A percentile compares a stretch with the other conserved stretches of the same genome.
Conservation (phyloP, 1,140 invertebrate species). For the Halyomorpha halys region DNA sequence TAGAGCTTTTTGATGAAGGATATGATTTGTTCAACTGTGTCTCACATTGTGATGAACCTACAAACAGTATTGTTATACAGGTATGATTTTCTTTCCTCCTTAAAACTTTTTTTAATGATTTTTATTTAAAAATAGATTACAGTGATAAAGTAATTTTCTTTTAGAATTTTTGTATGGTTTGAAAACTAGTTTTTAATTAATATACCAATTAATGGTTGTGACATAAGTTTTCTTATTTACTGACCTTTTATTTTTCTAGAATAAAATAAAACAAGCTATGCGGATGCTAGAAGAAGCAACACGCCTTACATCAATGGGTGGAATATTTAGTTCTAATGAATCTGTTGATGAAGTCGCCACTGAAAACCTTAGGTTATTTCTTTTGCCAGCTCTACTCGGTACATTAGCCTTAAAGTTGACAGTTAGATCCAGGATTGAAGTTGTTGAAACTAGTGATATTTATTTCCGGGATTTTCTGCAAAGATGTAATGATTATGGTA, state of each 20-base stretch:
- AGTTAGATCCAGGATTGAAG: slow-evolving; percentile 48
- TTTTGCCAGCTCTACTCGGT: slow-evolving; percentile 74
- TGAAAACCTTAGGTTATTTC: slow-evolving; percentile 69
- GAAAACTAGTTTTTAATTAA: background rate
- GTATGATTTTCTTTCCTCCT: slow-evolving; percentile 34
- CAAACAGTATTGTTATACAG: slow-evolving; percentile 49
- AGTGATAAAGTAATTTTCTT: background rate
- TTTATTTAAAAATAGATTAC: background rate
- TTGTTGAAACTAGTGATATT: slow-evolving; percentile 61
- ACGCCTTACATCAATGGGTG: slow-evolving; percentile 59
- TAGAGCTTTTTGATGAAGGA: slow-evolving; percentile 49
- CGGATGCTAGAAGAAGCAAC: slow-evolving; percentile 65
- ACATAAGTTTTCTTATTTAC: background rate
- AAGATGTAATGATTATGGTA: slow-evolving; percentile 64
- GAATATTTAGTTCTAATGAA: slow-evolving; percentile 83
- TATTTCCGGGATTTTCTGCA: slow-evolving; percentile 79
- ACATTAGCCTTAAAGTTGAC: slow-evolving; percentile 57
- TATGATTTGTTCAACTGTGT: slow-evolving; percentile 47
- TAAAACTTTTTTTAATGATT: background rate
- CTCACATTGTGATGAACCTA: slow-evolving; percentile 44
- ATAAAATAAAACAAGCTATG: slow-evolving; percentile 56
- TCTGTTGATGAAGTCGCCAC: slow-evolving; percentile 74
- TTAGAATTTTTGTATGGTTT: background rate
- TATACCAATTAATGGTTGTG: background rate
- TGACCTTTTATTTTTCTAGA: slow-evolving; percentile 38